Conservation (phyloP, 2,797 vertebrate genomes). For the Falco cherrug region DNA sequence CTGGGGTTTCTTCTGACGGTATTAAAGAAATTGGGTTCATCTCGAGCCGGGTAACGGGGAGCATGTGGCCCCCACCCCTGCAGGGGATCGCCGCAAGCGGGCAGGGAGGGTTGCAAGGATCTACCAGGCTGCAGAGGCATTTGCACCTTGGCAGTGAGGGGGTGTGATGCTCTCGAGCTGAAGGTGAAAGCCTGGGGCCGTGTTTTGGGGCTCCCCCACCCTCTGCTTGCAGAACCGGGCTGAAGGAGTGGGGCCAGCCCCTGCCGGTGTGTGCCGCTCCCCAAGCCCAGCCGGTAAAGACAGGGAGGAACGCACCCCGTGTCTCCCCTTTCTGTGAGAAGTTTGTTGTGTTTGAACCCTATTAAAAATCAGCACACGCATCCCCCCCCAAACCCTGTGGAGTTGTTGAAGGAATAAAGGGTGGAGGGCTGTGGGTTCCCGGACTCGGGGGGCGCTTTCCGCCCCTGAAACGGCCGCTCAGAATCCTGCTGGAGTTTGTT, state of each 20-base stretch:
- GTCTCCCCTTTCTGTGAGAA: neutral
- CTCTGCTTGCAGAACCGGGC: neutral
- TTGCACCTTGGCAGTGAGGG: neutral
- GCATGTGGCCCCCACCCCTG: neutral
- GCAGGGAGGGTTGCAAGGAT: neutral
- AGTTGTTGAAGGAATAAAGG: neutral
- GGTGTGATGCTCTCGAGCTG: neutral
- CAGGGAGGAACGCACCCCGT: neutral
- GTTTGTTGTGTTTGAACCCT: conserved; percentile 15
- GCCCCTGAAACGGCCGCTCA: neutral
- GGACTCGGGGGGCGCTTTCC: too few species aligned
- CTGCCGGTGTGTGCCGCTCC: neutral
- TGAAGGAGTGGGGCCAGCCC: neutral
- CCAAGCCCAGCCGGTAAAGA: neutral
- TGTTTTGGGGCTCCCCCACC: neutral
- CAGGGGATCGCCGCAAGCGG: rapidly evolving
- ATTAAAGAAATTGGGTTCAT: neutral
- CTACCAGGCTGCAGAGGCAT: too few species aligned
- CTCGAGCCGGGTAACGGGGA: rapidly evolving
- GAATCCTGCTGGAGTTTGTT: neutral
- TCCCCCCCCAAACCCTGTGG: neutral
- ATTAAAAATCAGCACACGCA: neutral
- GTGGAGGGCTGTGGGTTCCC: neutral
- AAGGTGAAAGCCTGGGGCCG: neutral
- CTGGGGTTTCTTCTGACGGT: neutral